These are phyloP conservation scores for Sciaenops ocellatus DNA, from an alignment of 2,797 vertebrate species.

Conservation along the genomic window DNA sequence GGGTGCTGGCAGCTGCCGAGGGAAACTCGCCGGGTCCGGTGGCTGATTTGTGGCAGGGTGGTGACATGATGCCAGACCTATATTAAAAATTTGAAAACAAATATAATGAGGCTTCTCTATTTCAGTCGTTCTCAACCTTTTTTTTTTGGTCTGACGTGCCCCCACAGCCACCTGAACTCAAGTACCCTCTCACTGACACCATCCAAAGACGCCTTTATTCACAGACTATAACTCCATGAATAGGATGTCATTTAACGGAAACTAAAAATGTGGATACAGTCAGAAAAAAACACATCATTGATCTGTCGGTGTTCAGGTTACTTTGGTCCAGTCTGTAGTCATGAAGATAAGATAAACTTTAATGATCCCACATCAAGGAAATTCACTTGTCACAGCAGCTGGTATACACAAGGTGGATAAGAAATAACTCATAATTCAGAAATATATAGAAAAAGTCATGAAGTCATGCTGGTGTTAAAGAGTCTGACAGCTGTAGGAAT, in stretches of 20 bases:
- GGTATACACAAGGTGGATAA: no score
- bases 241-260: neutral
- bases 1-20: conserved; percentile 19
- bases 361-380: no score
- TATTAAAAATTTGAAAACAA: conserved; percentile 15
- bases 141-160: neutral
- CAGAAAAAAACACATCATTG: neutral
- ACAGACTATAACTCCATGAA: neutral
- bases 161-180: neutral
- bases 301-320: neutral
- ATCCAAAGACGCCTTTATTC: no score
- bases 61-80: conserved; percentile 28
- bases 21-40: neutral
- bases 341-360: neutral
- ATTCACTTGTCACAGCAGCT: no score
- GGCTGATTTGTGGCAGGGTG: conserved; percentile 33
- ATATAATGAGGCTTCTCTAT: conserved; percentile 28
- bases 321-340: neutral
- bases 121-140: conserved; percentile 12
- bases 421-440: no score
- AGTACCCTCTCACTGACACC: neutral
- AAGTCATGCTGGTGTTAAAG: no score
- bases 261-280: neutral
- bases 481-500: no score
- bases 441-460: no score